Percentiles rank a stretch among this genome's conserved stretches.
phyloP scores from a whole-genome alignment of 2,888 invertebrate genomes.

The Steromphala cineraria region DNA sequence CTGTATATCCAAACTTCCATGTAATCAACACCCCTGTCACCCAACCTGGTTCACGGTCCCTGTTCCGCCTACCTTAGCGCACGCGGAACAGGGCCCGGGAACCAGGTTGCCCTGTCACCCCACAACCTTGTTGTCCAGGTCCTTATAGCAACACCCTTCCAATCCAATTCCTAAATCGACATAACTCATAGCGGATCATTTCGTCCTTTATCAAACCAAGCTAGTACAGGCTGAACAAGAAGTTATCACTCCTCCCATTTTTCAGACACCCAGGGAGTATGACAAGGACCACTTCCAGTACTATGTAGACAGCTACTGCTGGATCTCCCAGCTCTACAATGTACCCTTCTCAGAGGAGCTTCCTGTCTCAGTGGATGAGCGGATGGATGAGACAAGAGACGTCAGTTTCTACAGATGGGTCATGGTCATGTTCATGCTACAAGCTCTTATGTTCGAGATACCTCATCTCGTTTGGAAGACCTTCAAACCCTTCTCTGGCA shows the following conservation, averaged over 20 bases:
- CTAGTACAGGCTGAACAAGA: too few relatives aligned
- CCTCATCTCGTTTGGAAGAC: not conserved
- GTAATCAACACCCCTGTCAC: too few relatives aligned
- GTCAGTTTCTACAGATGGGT: slow-evolving; percentile 16
- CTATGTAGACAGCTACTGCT: slow-evolving; percentile 1
- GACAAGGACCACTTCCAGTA: slow-evolving; percentile 5
- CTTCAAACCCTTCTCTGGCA: not conserved
- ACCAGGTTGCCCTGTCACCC: too few relatives aligned
- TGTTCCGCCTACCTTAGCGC: too few relatives aligned
- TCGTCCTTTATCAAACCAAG: too few relatives aligned
- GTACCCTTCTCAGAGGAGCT: not conserved
- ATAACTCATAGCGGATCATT: too few relatives aligned
- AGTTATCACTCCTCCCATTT: not conserved
- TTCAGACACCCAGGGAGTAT: not conserved
- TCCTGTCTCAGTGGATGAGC: not conserved
- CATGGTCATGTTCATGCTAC: slow-evolving; percentile 8
- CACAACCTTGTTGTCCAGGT: too few relatives aligned
- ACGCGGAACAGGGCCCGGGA: too few relatives aligned
- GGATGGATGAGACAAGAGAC: not conserved
- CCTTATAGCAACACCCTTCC: too few relatives aligned
- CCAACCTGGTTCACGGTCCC: too few relatives aligned
- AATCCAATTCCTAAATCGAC: too few relatives aligned
- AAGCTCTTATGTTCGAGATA: not conserved
- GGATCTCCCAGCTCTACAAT: not conserved
- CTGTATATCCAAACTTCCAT: too few relatives aligned